Evolutionary conservation across 2,888 invertebrate genomes (phyloP).

Genomic region (Diloba caeruleocephala): DNA sequence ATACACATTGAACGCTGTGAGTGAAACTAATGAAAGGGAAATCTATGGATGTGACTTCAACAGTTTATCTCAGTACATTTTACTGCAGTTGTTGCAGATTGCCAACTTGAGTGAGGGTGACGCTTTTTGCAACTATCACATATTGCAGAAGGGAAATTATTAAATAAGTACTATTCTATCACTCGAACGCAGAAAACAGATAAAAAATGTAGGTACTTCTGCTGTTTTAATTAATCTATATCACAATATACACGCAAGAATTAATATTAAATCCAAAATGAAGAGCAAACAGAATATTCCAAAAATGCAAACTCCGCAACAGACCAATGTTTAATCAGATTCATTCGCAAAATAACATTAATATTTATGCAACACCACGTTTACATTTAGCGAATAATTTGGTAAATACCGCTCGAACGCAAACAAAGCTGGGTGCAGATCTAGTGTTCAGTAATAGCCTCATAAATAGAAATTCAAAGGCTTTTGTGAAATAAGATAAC

Average conservation of each 20-base stretch:
- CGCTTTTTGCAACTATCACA: too few relatives aligned
- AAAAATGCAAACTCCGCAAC: constrained; percentile 33
- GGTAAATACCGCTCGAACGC: constrained; percentile 21
- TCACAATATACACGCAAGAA: constrained; percentile 3
- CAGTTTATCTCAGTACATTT: too few relatives aligned
- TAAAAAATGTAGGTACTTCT: too few relatives aligned
- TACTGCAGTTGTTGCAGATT: too few relatives aligned
- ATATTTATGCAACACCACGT: constrained; percentile 39
- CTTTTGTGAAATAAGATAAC: constrained; percentile 56
- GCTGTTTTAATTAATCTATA: too few relatives aligned
- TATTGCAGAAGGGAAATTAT: too few relatives aligned
- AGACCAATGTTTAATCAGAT: constrained; percentile 44
- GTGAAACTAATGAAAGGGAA: too few relatives aligned
- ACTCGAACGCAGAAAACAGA: too few relatives aligned
- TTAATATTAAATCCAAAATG: constrained; percentile 9
- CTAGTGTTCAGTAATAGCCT: constrained; percentile 36
- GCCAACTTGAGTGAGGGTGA: too few relatives aligned
- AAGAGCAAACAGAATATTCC: constrained; percentile 13
- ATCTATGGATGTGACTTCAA: too few relatives aligned
- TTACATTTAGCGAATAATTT: constrained; percentile 33
- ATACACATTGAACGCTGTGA: too few relatives aligned
- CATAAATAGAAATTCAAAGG: constrained; percentile 51
- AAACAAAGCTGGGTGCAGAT: constrained; percentile 20
- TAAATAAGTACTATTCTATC: too few relatives aligned
- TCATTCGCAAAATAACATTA: constrained; percentile 41